Conservation (phyloP, 2,797 vertebrate genomes). For the Halcyon smyrnensis region DNA sequence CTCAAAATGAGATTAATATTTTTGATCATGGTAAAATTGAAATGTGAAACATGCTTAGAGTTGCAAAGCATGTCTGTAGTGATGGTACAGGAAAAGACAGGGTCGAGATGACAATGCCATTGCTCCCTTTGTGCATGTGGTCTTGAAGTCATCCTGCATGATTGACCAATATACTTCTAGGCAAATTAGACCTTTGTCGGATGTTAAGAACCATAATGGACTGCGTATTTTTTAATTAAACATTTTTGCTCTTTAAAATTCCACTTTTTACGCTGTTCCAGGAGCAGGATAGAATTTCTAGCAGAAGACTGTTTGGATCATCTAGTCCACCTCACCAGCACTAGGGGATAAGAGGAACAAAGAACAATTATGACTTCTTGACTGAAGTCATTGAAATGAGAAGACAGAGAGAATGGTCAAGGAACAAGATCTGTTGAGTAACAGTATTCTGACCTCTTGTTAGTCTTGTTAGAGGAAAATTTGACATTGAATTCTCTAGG, state of each 20-base stretch:
- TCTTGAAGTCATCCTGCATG: background rate
- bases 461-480: background rate
- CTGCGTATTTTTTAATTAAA: background rate
- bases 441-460: background rate
- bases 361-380: background rate
- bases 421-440: background rate
- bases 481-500: background rate
- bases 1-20: background rate
- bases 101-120: rapidly evolving
- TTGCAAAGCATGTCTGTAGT: background rate
- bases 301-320: background rate
- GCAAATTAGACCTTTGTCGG: background rate
- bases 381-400: background rate
- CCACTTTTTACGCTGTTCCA: background rate
- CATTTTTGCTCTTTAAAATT: background rate
- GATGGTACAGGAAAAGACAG: background rate
- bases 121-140: background rate
- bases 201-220: background rate
- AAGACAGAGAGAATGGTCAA: background rate
- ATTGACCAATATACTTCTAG: background rate
- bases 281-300: background rate
- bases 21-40: background rate
- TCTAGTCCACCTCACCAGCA: background rate
- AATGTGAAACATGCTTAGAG: background rate
- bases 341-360: background rate